Conservation (phyloP, 1,140 invertebrate genomes). For the Arctopsyche grandis region DNA sequence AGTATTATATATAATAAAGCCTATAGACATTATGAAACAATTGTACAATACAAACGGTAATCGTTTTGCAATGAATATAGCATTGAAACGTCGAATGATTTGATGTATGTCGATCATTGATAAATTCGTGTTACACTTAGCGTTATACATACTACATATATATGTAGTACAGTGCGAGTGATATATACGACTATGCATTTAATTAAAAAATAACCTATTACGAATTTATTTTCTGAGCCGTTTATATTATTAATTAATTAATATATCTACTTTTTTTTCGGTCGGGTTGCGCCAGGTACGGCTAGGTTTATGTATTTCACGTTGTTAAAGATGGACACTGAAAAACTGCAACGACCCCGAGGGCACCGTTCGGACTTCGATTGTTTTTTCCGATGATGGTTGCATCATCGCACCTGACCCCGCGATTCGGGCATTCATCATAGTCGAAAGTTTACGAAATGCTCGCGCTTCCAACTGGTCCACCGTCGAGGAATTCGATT, state of each 20-base stretch:
- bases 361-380: background rate
- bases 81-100: constrained; percentile 12
- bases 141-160: too few species aligned
- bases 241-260: too few species aligned
- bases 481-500: constrained; percentile 30
- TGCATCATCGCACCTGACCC: constrained; percentile 45
- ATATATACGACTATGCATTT: background rate
- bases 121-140: constrained; percentile 9
- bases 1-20: constrained; percentile 25
- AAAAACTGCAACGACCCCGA: too few species aligned
- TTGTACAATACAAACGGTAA: constrained; percentile 20
- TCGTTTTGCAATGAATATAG: constrained; percentile 17
- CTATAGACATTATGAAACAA: constrained; percentile 8
- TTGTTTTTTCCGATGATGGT: constrained; percentile 30
- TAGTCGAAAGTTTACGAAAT: constrained; percentile 24
- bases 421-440: constrained; percentile 44
- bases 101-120: constrained; percentile 28
- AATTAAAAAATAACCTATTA: background rate
- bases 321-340: too few species aligned
- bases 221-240: too few species aligned
- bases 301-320: too few species aligned
- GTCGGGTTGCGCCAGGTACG: too few species aligned
- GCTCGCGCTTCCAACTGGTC: constrained; percentile 34
- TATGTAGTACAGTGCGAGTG: too few species aligned
- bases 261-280: too few species aligned